Percentiles rank a stretch among this genome's conserved stretches.
Conservation (phyloP, 92 coral and sea anemone genomes). For the Paragorgia papillata region DNA sequence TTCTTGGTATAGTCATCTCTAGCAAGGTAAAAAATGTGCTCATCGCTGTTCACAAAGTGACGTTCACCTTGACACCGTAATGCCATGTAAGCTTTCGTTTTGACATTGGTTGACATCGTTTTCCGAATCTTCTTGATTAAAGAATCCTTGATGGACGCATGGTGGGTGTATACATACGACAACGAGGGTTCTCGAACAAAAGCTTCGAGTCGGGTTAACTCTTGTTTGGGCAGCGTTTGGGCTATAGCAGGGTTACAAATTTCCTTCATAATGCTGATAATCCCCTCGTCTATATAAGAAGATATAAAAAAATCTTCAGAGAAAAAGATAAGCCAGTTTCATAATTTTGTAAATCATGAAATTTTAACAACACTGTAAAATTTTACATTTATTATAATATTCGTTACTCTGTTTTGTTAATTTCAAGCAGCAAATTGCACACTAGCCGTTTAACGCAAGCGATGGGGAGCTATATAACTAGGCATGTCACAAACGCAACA, state of each 20-base stretch:
- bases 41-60: neutral
- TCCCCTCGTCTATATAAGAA: no score
- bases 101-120: neutral
- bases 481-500: no score
- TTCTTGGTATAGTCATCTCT: neutral
- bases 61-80: neutral
- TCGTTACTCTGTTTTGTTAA: no score
- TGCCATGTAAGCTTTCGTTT: neutral
- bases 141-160: neutral
- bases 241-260: neutral
- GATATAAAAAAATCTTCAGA: no score
- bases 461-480: no score
- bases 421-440: no score
- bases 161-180: constrained; percentile 13
- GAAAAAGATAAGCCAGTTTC: no score
- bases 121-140: constrained; percentile 2
- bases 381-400: no score
- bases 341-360: no score
- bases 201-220: neutral
- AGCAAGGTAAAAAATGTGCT: neutral
- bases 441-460: no score
- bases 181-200: neutral
- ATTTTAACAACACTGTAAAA: no score
- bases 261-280: neutral
- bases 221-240: neutral